phyloP scores from a whole-genome alignment of 2,888 invertebrate genomes.

The Coelopa pilipes region DNA sequence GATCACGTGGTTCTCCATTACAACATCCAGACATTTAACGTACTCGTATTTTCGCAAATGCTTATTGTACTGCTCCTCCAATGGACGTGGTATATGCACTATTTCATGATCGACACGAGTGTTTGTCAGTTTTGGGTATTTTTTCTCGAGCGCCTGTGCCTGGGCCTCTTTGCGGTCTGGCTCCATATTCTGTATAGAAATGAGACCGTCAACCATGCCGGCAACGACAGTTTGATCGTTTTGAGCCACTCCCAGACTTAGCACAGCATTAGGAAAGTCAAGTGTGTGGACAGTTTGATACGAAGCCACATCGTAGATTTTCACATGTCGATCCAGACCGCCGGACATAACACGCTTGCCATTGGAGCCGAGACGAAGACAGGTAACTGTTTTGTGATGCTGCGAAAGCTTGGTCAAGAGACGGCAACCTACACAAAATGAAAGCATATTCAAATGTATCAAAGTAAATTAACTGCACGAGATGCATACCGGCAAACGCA shows the following conservation, averaged over 20 bases:
- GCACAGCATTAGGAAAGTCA: constrained; percentile 89
- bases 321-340: constrained; percentile 92
- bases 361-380: constrained; percentile 82
- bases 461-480: background rate
- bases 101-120: constrained; percentile 70
- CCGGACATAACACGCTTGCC: constrained; percentile 87
- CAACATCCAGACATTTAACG: constrained; percentile 80
- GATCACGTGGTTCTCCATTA: constrained; percentile 72
- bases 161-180: constrained; percentile 66
- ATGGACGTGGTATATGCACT: constrained; percentile 58
- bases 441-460: background rate
- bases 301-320: constrained; percentile 87
- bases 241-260: constrained; percentile 82
- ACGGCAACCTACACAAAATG: constrained; percentile 75
- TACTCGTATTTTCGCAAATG: constrained; percentile 84
- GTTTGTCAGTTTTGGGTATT: constrained; percentile 47
- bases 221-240: constrained; percentile 87
- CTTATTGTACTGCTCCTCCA: constrained; percentile 71
- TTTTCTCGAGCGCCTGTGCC: constrained; percentile 52
- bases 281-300: constrained; percentile 90
- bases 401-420: constrained; percentile 85
- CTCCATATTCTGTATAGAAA: constrained; percentile 85
- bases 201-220: constrained; percentile 92
- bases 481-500: constrained; percentile 76
- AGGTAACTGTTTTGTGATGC: constrained; percentile 96